A percentile compares a stretch with the other conserved stretches of the same genome.
Evolutionary conservation across 2,888 invertebrate genomes (phyloP).

Genomic region (Tanytarsus gracilentus): DNA sequence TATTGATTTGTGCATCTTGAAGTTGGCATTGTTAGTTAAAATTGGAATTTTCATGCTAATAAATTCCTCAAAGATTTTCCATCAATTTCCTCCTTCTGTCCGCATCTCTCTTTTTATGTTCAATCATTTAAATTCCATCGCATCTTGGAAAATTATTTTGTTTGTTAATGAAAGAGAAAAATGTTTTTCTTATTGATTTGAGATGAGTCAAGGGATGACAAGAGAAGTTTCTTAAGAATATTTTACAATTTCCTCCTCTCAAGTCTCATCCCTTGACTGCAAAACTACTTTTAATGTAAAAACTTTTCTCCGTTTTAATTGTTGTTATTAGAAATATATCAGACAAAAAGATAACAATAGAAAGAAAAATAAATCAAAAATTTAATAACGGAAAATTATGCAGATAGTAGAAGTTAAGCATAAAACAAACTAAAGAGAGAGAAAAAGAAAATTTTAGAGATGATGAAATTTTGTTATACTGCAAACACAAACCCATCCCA

Average conservation of each 20-base stretch:
- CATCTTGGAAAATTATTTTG: background rate
- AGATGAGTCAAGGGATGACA: no score
- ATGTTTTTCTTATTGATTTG: background rate
- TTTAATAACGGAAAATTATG: no score
- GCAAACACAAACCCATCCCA: constrained; percentile 15
- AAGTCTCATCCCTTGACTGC: no score
- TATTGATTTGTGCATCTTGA: no score
- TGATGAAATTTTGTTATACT: background rate
- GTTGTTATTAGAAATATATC: no score
- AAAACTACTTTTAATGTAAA: no score
- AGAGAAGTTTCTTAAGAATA: no score
- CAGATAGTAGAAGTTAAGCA: no score
- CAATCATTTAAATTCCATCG: background rate
- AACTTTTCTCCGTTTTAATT: no score
- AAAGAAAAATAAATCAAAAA: no score
- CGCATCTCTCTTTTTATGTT: background rate
- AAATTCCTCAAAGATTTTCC: background rate
- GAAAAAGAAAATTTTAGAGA: background rate
- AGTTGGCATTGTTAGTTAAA: background rate
- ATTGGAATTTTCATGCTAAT: constrained; percentile 27
- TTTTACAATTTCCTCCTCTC: no score
- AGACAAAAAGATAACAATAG: no score
- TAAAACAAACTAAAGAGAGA: background rate
- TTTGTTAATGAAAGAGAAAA: background rate
- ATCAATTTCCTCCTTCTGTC: background rate